Base-by-base conservation (phyloP, 2,113 vertebrate species). In the Leucoraja erinaceus region DNA sequence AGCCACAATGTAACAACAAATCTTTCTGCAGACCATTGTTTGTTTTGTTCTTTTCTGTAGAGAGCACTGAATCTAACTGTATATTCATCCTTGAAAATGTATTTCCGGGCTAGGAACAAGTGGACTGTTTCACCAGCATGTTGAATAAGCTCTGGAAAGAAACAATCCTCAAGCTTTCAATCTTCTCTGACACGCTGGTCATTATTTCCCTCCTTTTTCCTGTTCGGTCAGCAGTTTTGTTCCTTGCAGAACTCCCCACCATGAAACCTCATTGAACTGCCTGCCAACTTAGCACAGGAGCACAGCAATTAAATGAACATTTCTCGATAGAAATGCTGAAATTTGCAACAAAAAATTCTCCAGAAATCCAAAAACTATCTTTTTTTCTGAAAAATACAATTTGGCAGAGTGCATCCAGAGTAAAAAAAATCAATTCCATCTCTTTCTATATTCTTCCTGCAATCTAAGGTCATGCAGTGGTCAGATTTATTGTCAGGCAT, bases 381-480 rank as follows among this genome's bases (percentile, higher is more conserved):
- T 86, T 72, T 54, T 72, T 68, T 91, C 38, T 3, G 38, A 91
- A 91, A 91, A 72, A 74, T 70, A 91, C 66, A 91, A 91, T 91
- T 91, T 72, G 68, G 90, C 72, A 72, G 68, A 91, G 68, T 91
- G 90, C 68, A 91, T 74, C 90, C 90, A 72, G 59, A 66, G 83
- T 88, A 88, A 91, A 91, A 54, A 91, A 91, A 91, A 91, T 91
- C 90, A 74, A 91, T 91, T 70, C 33, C 68, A 91, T 91, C 66
- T 91, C 31, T 72, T 72, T 91, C 66, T 12, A 72, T 38, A 72
- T 91, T 91, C 90, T 28, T 91, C 25, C 90, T 72, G 90, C 66
- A 91, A 33, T 72, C 33, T 72, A 70, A 91, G 90, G 90, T 91
- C 66, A 91, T 72, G 68, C 68, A 28, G 68, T 38, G 90, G 90